phyloP scores from a whole-genome alignment of 2,888 invertebrate genomes.

The Caenorhabditis wallacei region DNA sequence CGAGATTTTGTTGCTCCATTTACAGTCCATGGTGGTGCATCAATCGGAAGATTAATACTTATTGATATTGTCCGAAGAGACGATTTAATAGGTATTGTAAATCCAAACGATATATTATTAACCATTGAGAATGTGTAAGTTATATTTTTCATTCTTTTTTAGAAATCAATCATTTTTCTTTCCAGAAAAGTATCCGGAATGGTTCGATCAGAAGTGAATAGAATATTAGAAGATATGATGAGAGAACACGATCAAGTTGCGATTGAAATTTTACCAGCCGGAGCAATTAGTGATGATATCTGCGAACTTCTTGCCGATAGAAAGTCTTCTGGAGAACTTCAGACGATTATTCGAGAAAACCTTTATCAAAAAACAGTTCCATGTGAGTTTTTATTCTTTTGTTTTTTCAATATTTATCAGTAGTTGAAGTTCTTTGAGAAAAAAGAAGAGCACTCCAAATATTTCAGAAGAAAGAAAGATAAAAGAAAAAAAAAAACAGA shows the following conservation, averaged over 20 bases:
- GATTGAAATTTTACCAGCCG: constrained; percentile 73
- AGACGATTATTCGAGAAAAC: constrained; percentile 87
- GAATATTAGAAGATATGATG: constrained; percentile 67
- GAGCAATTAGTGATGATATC: constrained; percentile 74
- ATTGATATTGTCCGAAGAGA: constrained; percentile 69
- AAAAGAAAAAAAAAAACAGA: not conserved
- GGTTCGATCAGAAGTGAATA: constrained; percentile 67
- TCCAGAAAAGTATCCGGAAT: constrained; percentile 72
- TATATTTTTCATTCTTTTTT: not conserved
- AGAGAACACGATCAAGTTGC: constrained; percentile 69
- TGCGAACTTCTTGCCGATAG: constrained; percentile 76
- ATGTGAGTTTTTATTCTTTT: constrained; percentile 77
- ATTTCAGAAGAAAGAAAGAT: too few relatives aligned
- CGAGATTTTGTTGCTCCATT: constrained; percentile 51
- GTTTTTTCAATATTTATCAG: too few relatives aligned
- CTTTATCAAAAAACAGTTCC: constrained; percentile 87
- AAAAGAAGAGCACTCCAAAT: too few relatives aligned
- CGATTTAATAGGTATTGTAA: constrained; percentile 70
- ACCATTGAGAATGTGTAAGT: constrained; percentile 70
- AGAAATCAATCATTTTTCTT: not conserved
- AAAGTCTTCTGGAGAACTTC: constrained; percentile 84
- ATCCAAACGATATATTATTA: constrained; percentile 69
- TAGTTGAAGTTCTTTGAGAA: too few relatives aligned
- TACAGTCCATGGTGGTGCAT: constrained; percentile 70
- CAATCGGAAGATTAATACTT: constrained; percentile 64